Evolutionary conservation across 2,888 invertebrate species (phyloP).

Genomic region (Tillus elongatus): DNA sequence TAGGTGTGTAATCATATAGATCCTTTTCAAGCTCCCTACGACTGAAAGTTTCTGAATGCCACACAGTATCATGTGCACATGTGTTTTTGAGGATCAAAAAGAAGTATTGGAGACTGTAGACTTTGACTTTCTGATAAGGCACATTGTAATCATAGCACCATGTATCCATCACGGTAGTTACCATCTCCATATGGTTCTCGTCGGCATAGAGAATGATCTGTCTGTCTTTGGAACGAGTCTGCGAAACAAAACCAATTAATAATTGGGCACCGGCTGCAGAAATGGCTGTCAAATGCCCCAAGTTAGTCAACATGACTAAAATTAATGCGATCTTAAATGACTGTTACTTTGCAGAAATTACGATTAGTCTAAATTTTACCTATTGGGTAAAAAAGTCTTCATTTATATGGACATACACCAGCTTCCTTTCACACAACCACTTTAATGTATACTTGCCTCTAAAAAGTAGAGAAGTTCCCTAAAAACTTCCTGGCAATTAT

Average conservation of each 20-base stretch:
- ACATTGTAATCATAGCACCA: constrained; percentile 23
- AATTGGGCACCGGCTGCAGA: no score
- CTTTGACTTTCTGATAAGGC: constrained; percentile 17
- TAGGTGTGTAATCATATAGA: constrained; percentile 29
- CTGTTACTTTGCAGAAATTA: no score
- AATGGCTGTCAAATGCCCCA: no score
- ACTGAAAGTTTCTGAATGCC: constrained; percentile 27
- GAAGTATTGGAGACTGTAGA: constrained; percentile 36
- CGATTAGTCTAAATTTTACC: no score
- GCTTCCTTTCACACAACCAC: not conserved
- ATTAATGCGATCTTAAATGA: no score
- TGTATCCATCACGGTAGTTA: constrained; percentile 36
- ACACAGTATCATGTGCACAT: constrained; percentile 19
- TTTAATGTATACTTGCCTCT: not conserved
- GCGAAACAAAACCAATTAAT: not conserved
- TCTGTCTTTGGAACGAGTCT: not conserved
- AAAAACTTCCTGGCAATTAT: constrained; percentile 18
- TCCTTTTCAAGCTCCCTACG: constrained; percentile 38
- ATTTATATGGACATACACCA: no score
- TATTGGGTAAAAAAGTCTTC: no score
- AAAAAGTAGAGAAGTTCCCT: not conserved
- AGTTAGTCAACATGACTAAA: no score
- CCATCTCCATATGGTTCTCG: constrained; percentile 23
- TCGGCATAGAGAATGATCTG: constrained; percentile 25
- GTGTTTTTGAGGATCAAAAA: constrained; percentile 32